Conservation (phyloP, 1,140 invertebrate species). For the Anoplophora glabripennis region DNA sequence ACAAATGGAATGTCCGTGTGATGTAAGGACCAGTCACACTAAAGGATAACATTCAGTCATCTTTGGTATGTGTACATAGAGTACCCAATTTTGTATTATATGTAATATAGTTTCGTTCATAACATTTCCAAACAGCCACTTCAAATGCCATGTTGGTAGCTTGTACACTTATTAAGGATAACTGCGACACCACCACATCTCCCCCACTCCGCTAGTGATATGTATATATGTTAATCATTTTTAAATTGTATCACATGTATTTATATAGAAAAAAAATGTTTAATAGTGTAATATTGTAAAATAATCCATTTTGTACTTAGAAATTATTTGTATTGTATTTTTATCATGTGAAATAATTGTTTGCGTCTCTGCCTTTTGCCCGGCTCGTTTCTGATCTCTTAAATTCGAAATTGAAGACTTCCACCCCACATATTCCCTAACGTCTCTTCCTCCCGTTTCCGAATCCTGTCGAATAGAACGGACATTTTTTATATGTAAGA, state of each 20-base stretch:
- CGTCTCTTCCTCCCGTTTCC: not conserved
- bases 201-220: slow-evolving; percentile 40
- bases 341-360: slow-evolving; percentile 28
- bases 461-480: not conserved
- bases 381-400: no score
- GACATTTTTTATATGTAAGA: not conserved
- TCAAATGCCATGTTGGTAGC: slow-evolving; percentile 23
- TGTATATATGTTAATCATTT: slow-evolving; percentile 44
- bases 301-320: slow-evolving; percentile 46
- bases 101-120: slow-evolving; percentile 49
- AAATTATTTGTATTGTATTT: slow-evolving; percentile 37
- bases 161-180: slow-evolving; percentile 35
- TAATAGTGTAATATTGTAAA: slow-evolving; percentile 45
- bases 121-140: slow-evolving; percentile 40
- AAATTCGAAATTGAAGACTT: no score
- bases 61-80: slow-evolving; percentile 44
- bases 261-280: slow-evolving; percentile 40
- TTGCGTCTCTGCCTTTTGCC: not conserved
- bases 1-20: slow-evolving; percentile 6
- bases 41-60: slow-evolving; percentile 26
- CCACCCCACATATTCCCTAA: no score
- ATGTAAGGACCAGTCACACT: not conserved
- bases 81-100: slow-evolving; percentile 46
- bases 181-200: slow-evolving; percentile 17
- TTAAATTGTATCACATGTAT: slow-evolving; percentile 43